Evolutionary conservation across 2,113 vertebrate species (phyloP), one percentile per base, ranked within the genome.

Genomic region (Macquaria ambigua): DNA sequence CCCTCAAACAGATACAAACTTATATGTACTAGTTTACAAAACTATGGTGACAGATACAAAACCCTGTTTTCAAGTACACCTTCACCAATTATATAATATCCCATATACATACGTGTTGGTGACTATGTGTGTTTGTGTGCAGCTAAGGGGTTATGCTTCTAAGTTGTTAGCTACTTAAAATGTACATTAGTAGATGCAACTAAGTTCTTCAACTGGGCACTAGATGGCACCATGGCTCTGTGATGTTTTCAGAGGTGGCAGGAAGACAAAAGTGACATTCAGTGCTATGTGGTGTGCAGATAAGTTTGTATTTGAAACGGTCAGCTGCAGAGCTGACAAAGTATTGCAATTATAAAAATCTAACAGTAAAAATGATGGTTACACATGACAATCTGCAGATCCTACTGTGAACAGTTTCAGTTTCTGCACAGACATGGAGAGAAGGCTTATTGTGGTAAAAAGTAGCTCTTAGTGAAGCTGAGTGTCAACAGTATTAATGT

Each of bases 161-260:
- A 2, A 5, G 14, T 11, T 28, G 7, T 5, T 6, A 2, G 20
- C 37, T 43, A 5, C 52, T n/a, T 55, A 8, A 70, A 25, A 14
- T 63, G 14, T 2, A 20, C 55, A 28, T 1, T 16, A 2, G 8
- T n/a, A 37, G 15, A 62, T 28, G 20, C 21, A 39, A 15, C 8
- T 48, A 3, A 8, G 3, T 72, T 68, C 15, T 37, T 50, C 1
- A 58, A 9, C 7, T 15, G 21, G 7, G 14, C 91, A 77, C 82
- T 43, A 91, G 90, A 64, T 86, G 91, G 81, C 80, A 46, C 39
- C 69, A 46, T 69, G 4, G 52, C n/a, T 63, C 80, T 59, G 64
- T 77, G 6, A 1, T 63, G 15, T 37, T 56, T 55, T 68, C 20
- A 53, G 34, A 61, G 21, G 15, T 8, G 23, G 20, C 7, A 43